phyloP scores from a whole-genome alignment of 35 echinoderm and acorn worm species.

The Nesometra sesokonis region DNA sequence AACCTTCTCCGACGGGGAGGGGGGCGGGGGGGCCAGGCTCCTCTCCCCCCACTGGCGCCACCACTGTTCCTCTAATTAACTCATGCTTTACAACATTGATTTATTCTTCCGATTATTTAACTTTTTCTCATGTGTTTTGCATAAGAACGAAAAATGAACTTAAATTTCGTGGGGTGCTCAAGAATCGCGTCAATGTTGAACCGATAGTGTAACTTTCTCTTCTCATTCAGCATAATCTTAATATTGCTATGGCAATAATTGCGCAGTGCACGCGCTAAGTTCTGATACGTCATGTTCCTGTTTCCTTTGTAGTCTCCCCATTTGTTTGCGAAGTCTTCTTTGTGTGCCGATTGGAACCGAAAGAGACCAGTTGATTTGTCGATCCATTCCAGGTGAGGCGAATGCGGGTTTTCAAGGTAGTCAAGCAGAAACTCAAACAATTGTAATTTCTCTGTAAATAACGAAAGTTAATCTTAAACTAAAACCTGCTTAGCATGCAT shows the following conservation, averaged over 20 bases:
- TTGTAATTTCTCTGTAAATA: neutral
- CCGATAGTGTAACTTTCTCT: slow-evolving; percentile 81
- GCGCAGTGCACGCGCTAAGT: slow-evolving; percentile 85
- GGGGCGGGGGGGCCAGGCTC: too few species aligned
- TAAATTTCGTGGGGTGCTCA: neutral
- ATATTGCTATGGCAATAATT: slow-evolving; percentile 73
- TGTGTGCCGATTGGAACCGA: slow-evolving; percentile 70
- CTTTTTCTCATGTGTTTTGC: neutral
- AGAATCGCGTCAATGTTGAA: slow-evolving; percentile 19
- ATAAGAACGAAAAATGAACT: neutral
- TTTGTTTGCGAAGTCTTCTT: slow-evolving; percentile 81
- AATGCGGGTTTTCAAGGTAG: neutral
- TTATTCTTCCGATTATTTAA: neutral
- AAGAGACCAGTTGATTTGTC: slow-evolving; percentile 72
- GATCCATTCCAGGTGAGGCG: slow-evolving; percentile 66
- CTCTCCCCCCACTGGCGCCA: too few species aligned
- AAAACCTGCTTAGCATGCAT: too few species aligned
- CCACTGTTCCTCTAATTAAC: too few species aligned
- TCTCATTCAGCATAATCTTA: slow-evolving; percentile 65
- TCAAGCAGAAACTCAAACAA: neutral
- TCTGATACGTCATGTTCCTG: slow-evolving; percentile 96
- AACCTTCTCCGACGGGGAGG: too few species aligned
- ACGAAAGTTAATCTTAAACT: neutral
- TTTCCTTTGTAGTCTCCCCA: slow-evolving; percentile 87
- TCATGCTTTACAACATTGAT: neutral